Base-by-base conservation (phyloP, 2,888 invertebrate species). In the Pandemis heparana region DNA sequence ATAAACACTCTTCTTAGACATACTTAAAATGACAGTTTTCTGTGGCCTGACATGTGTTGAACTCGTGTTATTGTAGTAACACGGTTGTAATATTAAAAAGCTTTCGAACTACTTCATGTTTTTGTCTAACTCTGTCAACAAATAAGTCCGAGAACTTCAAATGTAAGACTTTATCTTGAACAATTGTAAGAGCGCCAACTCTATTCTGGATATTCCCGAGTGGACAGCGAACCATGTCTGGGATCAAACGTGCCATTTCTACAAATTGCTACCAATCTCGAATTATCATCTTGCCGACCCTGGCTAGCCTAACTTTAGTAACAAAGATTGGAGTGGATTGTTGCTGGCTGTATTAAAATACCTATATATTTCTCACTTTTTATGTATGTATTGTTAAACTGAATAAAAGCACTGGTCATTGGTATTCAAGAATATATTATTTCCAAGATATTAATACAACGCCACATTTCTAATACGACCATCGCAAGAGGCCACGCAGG, bases 201-300 rank as follows among this genome's bases (percentile, higher is more conserved):
- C 61, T 32, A 14, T 23, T 18, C 43, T 46, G n/a, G 63, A 63
- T 51, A 63, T 53, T 41, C 53, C 53, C 51, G 14, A 63, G 41
- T 43, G 62, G 63, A 46, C 39, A 41, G 38, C 10, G 23, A 53
- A 63, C 9, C 23, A 8, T 39, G 62, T 53, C 70, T 51, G 43
- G 62, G 51, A 41, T 32, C 53, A 41, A 56, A 69, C 39, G 39
- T 53, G 70, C 70, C 23, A 39, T 62, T 62, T 60, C 10, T 61
- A 9, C 48, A 61, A 61, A 69, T 51, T 70, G 51, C 62, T n/a
- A 51, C 62, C 62, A 62, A 70, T 70, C 62, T 70, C 41, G 41
- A 70, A 70, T 53, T 51, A 70, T 62, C 51, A 69, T 69, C 69
- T 69, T 14, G 9, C 53, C 10, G 12, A 46, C 16, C 18, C 48